Evolutionary conservation across 1,140 invertebrate species (phyloP).

Genomic region (Heliconius congener): DNA sequence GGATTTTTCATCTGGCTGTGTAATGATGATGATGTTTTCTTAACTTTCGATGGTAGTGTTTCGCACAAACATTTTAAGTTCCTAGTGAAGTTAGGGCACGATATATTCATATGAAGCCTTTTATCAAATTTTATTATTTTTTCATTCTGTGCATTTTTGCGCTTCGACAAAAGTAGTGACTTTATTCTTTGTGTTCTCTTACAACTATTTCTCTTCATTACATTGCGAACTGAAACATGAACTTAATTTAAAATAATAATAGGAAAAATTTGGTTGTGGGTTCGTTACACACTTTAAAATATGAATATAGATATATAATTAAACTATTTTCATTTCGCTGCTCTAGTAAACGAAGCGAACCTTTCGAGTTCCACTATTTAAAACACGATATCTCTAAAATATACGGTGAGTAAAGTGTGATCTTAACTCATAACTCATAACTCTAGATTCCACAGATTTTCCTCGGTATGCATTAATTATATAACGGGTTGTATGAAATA

Average conservation of each 20-base stretch:
- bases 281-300: too few relatives aligned
- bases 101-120: conserved; percentile 27
- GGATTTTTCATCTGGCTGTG: neutral
- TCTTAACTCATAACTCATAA: too few relatives aligned
- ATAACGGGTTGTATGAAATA: neutral
- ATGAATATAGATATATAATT: too few relatives aligned
- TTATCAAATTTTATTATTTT: neutral
- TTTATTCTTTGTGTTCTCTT: conserved; percentile 30
- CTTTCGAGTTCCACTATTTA: too few relatives aligned
- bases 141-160: conserved; percentile 23
- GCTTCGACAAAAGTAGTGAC: conserved; percentile 11
- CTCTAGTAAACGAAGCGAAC: too few relatives aligned
- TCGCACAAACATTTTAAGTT: neutral
- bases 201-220: conserved; percentile 37
- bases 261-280: neutral
- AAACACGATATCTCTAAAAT: too few relatives aligned
- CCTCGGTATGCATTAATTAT: too few relatives aligned
- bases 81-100: conserved; percentile 28
- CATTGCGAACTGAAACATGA: conserved; percentile 43
- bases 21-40: neutral
- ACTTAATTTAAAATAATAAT: conserved; percentile 33
- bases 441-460: too few relatives aligned
- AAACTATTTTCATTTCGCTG: too few relatives aligned
- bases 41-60: neutral
- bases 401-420: too few relatives aligned